These are phyloP conservation scores for Apostichopus leukothele DNA, from an alignment of 53 echinoderm and acorn worm genomes.

Conservation along the genomic window DNA sequence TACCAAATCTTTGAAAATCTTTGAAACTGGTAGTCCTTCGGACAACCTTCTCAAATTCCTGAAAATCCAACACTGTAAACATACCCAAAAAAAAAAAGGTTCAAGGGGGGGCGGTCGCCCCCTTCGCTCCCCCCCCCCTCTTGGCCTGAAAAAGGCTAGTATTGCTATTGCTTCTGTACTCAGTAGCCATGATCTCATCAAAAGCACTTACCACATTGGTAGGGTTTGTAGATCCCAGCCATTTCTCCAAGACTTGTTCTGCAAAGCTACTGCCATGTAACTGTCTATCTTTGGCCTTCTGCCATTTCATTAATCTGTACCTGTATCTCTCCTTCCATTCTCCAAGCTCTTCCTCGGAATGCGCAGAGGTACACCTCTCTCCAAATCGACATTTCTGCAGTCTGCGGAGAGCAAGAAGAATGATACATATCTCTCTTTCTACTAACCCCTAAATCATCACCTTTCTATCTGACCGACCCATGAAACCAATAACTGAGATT, in stretches of 20 bases:
- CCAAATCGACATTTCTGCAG: slow-evolving; percentile 81
- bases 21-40: too few species aligned
- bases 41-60: too few species aligned
- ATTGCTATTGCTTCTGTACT: too few species aligned
- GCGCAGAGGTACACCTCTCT: slow-evolving; percentile 90
- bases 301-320: slow-evolving; percentile 94
- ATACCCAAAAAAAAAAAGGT: too few species aligned
- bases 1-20: too few species aligned
- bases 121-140: too few species aligned
- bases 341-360: slow-evolving; percentile 91
- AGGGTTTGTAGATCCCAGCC: slow-evolving; percentile 81
- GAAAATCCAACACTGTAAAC: too few species aligned
- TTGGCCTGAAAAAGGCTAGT: too few species aligned
- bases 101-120: too few species aligned
- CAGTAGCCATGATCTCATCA: too few species aligned
- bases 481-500: too few species aligned
- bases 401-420: background rate
- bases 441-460: background rate
- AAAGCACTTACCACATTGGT: slow-evolving; percentile 76
- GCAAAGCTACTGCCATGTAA: slow-evolving; percentile 95
- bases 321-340: slow-evolving; percentile 97
- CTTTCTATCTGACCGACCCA: background rate
- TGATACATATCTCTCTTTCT: background rate
- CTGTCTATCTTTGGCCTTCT: slow-evolving; percentile 91
- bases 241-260: slow-evolving; percentile 90